phyloP scores from a whole-genome alignment of 1,140 invertebrate species.

The Bacillus rossius region DNA sequence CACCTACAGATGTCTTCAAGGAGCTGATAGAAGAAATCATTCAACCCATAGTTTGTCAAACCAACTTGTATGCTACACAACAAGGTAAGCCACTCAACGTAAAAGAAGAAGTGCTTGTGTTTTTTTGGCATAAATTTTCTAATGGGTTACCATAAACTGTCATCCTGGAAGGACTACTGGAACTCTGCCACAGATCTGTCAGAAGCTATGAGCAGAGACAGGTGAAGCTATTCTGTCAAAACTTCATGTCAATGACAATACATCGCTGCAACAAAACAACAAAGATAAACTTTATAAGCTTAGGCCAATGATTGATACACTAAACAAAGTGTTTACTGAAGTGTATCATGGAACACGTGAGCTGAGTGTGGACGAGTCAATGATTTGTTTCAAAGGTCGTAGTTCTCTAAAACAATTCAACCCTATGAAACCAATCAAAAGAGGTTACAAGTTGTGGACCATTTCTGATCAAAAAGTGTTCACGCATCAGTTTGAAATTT shows the following conservation, averaged over 20 bases:
- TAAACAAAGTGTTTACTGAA: slow-evolving; percentile 12
- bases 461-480: slow-evolving; percentile 16
- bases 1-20: too few species aligned
- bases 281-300: slow-evolving; percentile 19
- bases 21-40: neutral
- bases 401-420: slow-evolving; percentile 17
- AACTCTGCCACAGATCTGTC: neutral
- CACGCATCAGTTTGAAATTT: slow-evolving; percentile 17
- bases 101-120: slow-evolving; percentile 31
- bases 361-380: slow-evolving; percentile 18
- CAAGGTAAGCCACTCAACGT: slow-evolving; percentile 31
- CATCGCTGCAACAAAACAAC: slow-evolving; percentile 2
- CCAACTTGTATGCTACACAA: slow-evolving; percentile 32
- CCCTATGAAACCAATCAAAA: slow-evolving; percentile 18
- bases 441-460: slow-evolving; percentile 18
- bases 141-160: slow-evolving; percentile 19
- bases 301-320: slow-evolving; percentile 10
- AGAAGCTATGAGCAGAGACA: neutral
- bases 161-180: slow-evolving; percentile 1
- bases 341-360: slow-evolving; percentile 15
- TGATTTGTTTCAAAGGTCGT: slow-evolving; percentile 19
- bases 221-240: slow-evolving; percentile 12
- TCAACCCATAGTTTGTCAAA: neutral
- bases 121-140: slow-evolving; percentile 34
- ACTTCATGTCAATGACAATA: slow-evolving; percentile 18